phyloP scores from a whole-genome alignment of 2,888 invertebrate genomes.

The Eucriotettix oculatus region DNA sequence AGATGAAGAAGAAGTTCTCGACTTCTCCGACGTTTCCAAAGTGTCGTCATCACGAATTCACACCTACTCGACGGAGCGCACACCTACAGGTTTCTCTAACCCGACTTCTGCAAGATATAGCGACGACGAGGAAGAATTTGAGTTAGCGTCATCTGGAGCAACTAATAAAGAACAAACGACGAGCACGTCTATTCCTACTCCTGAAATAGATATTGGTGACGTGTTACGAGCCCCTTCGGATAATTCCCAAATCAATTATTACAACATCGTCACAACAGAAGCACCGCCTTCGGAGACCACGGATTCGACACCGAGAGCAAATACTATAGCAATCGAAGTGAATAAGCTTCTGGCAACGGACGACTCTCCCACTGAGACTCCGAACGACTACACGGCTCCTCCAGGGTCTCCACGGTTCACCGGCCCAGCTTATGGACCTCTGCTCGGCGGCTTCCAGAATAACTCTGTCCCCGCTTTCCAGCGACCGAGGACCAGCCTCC shows the following conservation, averaged over 20 bases:
- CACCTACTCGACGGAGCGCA: background rate
- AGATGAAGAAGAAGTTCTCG: conserved; percentile 58
- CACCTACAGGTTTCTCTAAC: too few relatives aligned
- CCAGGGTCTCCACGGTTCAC: background rate
- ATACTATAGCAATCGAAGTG: background rate
- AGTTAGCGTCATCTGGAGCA: too few relatives aligned
- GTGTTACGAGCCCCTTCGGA: too few relatives aligned
- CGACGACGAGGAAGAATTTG: too few relatives aligned
- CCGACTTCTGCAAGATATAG: too few relatives aligned
- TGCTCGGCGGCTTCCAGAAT: conserved; percentile 20
- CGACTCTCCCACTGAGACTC: background rate
- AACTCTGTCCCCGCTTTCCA: conserved; percentile 11
- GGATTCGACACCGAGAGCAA: background rate
- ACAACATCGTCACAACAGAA: too few relatives aligned
- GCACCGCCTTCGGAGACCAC: too few relatives aligned
- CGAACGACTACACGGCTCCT: conserved; percentile 2
- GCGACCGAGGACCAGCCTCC: background rate
- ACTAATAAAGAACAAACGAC: background rate
- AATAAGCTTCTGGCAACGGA: background rate
- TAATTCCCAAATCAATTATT: too few relatives aligned
- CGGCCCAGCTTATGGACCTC: conserved; percentile 9
- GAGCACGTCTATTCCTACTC: background rate
- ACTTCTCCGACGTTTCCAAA: conserved; percentile 52
- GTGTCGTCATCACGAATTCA: conserved; percentile 11
- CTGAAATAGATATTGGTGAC: background rate